Evolutionary conservation across 2,113 vertebrate genomes (phyloP), one percentile per base, ranked within the genome.

Genomic region (Hyperoodon ampullatus): DNA sequence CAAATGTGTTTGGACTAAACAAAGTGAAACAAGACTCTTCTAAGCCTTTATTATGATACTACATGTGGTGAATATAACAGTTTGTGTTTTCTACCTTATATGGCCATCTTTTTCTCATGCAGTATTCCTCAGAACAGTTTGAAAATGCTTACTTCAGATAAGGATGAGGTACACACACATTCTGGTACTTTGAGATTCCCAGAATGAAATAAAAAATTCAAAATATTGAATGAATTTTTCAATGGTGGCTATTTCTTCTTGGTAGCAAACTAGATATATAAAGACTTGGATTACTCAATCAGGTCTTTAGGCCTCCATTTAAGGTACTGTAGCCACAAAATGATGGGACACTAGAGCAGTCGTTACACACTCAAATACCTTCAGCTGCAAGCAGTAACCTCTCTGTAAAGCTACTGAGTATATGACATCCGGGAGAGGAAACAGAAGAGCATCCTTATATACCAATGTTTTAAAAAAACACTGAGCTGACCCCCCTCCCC

Each of bases 141-240:
- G 30, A 93, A 78, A 93, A 84, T 21, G 30, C 53, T 84, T 66
- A 65, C 23, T 88, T 88, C 24, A 72, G 16, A 33, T n/a, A 81
- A 74, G 18, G 12, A 74, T 10, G 42, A 39, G 24, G 44, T 12
- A 35, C 21, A 85, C 26, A 93, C 13, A 53, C 5, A 16, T 24
- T 26, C 30, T 58, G 42, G 71, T 81, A 75, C 15, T 84, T 19
- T 66, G 13, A 87, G 16, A 50, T 68, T 82, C 89, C 88, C 19
- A 83, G 24, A 71, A 87, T n/a, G 14, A 74, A 94, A 90, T 82
- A 81, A 39, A 93, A 94, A 91, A 93, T 88, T 91, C 58, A 28
- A 94, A 65, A 77, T 30, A 65, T 18, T 39, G 39, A 95, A 18
- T 42, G 39, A 33, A 10, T 58, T 83, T 86, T 93, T 65, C n/a